Evolutionary conservation across 2,888 invertebrate species (phyloP).

Genomic region (Eupithecia abbreviata): DNA sequence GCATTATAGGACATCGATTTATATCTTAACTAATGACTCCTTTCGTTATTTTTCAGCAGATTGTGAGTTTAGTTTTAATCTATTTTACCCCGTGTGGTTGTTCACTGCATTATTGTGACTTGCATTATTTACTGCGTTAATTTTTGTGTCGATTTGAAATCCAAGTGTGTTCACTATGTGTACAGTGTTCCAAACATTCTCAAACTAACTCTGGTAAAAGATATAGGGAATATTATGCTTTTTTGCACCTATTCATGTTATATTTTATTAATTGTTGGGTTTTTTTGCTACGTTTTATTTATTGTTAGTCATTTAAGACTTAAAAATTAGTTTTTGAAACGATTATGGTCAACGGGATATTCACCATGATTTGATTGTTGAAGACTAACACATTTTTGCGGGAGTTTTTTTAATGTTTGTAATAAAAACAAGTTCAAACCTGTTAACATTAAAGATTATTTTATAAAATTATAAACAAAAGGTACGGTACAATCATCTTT

Average conservation of each 20-base stretch:
- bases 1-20: background rate
- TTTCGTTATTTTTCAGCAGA: conserved; percentile 5
- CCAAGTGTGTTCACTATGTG: background rate
- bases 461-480: too few species aligned
- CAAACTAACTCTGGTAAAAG: background rate
- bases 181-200: background rate
- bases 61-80: conserved; percentile 11
- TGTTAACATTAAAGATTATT: background rate
- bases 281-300: too few species aligned
- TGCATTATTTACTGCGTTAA: background rate
- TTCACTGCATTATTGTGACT: background rate
- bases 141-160: background rate
- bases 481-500: too few species aligned
- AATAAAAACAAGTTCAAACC: too few species aligned
- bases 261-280: too few species aligned
- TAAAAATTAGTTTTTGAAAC: too few species aligned
- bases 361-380: too few species aligned
- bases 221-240: background rate
- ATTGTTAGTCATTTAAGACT: too few species aligned
- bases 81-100: background rate
- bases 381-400: background rate
- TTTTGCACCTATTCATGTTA: background rate
- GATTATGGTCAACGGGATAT: too few species aligned
- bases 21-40: background rate
- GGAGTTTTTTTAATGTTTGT: background rate